phyloP scores from a whole-genome alignment of 1,140 invertebrate genomes.

The Acromyrmex heyeri region DNA sequence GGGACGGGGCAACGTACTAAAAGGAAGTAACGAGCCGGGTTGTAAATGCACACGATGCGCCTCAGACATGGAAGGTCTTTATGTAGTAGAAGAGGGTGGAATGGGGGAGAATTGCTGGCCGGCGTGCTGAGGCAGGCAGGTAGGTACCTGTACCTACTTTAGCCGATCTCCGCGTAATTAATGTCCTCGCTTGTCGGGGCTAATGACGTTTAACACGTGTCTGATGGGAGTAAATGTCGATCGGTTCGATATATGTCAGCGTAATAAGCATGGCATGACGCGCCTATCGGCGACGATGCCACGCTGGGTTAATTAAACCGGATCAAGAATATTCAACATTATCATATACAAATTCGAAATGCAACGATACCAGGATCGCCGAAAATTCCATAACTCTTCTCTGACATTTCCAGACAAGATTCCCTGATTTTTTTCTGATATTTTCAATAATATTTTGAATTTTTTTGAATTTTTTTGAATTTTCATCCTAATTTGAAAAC shows the following conservation, averaged over 20 bases:
- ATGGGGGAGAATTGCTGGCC: conserved; percentile 1
- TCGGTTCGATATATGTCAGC: conserved; percentile 62
- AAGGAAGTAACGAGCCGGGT: conserved; percentile 57
- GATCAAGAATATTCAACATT: conserved; percentile 30
- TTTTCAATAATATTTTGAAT: too few species aligned
- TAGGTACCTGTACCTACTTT: conserved; percentile 69
- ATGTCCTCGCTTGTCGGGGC: conserved; percentile 77
- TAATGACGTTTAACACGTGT: conserved; percentile 79
- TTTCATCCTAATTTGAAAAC: too few species aligned
- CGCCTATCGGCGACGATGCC: conserved; percentile 38
- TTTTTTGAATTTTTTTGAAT: too few species aligned
- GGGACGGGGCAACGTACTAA: conserved; percentile 32
- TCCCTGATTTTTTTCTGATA: too few species aligned
- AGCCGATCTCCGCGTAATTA: conserved; percentile 77
- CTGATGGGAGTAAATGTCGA: conserved; percentile 73
- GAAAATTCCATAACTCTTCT: too few species aligned
- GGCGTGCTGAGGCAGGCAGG: conserved; percentile 37
- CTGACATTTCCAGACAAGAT: too few species aligned
- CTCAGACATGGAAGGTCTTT: conserved; percentile 46
- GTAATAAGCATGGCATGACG: conserved; percentile 69
- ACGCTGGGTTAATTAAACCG: conserved; percentile 55
- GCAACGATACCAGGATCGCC: not conserved
- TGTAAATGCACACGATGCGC: conserved; percentile 53
- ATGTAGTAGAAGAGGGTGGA: conserved; percentile 2
- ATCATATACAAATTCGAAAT: not conserved